Evolutionary conservation across 2,797 vertebrate species (phyloP).

Genomic region (Gymnoscopelus microlampas): DNA sequence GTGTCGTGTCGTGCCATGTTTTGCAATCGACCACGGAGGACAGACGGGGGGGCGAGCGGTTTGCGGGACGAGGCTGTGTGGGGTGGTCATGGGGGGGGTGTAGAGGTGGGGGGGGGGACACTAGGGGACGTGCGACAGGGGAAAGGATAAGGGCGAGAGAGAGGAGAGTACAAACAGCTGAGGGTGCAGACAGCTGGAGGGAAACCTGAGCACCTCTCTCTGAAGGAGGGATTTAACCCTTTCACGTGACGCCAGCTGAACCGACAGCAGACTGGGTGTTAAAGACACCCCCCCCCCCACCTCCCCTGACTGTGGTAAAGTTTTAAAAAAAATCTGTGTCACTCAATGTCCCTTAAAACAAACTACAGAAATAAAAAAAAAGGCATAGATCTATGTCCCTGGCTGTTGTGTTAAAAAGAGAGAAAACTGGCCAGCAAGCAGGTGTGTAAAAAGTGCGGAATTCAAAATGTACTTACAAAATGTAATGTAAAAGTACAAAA

Average conservation of each 20-base stretch:
- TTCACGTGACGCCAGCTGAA: slow-evolving; percentile 42
- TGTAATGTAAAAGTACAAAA: too few species aligned
- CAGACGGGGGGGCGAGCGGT: slow-evolving; percentile 29
- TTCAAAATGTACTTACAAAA: too few species aligned
- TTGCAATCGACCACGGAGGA: too few species aligned
- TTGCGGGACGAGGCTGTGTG: background rate
- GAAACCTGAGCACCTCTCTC: slow-evolving; percentile 69
- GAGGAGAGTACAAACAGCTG: slow-evolving; percentile 73
- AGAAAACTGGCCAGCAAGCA: too few species aligned
- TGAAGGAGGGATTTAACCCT: slow-evolving; percentile 67
- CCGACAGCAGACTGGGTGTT: slow-evolving; percentile 40
- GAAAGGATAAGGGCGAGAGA: slow-evolving; percentile 48
- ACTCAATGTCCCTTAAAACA: too few species aligned
- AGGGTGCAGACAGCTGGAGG: slow-evolving; percentile 76
- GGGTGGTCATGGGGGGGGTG: background rate
- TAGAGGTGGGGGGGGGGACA: background rate
- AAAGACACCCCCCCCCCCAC: background rate
- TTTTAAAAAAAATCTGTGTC: too few species aligned
- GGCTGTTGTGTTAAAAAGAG: too few species aligned
- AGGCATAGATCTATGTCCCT: too few species aligned
- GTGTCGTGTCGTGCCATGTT: too few species aligned
- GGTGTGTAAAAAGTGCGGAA: too few species aligned
- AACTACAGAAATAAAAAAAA: too few species aligned
- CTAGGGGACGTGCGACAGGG: background rate
- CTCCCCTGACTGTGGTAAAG: slow-evolving; percentile 18